Percentiles rank a stretch among this genome's conserved stretches.
These are phyloP conservation scores for Psephotus haematonotus DNA, from an alignment of 2,113 vertebrate genomes.

Conservation along the genomic window DNA sequence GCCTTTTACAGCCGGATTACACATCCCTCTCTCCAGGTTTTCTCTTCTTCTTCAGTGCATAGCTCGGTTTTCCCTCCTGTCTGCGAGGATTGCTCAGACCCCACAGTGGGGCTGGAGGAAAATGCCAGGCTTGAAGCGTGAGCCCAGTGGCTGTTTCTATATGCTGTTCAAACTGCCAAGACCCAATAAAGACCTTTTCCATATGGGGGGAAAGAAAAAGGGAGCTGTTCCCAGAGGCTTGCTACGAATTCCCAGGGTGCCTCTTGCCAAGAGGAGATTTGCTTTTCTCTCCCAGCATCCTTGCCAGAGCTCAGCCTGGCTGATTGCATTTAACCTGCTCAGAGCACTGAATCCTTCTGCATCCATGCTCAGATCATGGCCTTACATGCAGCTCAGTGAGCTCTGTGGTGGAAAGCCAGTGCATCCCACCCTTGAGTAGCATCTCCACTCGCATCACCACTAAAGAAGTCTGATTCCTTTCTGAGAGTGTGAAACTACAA, in stretches of 20 bases:
- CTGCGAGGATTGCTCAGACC: background rate
- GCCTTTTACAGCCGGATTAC: background rate
- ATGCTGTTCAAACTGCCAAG: background rate
- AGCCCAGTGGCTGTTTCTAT: background rate
- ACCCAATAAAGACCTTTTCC: background rate
- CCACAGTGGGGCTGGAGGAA: background rate
- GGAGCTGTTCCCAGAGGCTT: conserved; percentile 2
- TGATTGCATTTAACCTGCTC: background rate
- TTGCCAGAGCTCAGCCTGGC: background rate
- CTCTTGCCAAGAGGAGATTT: conserved; percentile 8
- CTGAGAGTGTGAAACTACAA: background rate
- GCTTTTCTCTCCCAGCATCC: background rate
- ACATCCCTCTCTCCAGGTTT: background rate
- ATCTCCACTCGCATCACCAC: background rate
- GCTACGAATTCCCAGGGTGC: background rate
- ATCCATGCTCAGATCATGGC: background rate
- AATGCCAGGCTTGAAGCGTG: background rate
- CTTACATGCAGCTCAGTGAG: fast-evolving
- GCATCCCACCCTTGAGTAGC: background rate
- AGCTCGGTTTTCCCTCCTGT: background rate
- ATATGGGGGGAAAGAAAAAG: conserved; percentile 2
- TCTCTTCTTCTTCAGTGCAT: background rate
- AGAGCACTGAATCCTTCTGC: background rate
- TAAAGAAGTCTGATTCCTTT: background rate
- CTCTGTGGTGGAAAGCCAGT: background rate